phyloP scores from a whole-genome alignment of 2,888 invertebrate genomes.

The Mythimna lalbum region DNA sequence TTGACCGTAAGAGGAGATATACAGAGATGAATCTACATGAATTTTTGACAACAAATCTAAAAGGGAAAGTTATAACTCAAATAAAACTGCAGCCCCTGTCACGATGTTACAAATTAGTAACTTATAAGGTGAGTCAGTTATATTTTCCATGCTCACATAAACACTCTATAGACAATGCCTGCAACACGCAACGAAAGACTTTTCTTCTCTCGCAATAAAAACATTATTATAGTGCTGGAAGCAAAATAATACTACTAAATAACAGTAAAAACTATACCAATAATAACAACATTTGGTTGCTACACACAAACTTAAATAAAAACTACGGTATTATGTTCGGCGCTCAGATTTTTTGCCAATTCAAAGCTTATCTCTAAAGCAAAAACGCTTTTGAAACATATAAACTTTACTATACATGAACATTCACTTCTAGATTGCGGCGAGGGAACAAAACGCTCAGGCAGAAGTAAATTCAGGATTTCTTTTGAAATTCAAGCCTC shows the following conservation, averaged over 20 bases:
- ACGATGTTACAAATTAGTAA: constrained; percentile 69
- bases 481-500: constrained; percentile 88
- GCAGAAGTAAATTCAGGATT: constrained; percentile 94
- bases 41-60: constrained; percentile 90
- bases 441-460: constrained; percentile 93
- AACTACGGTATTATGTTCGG: background rate
- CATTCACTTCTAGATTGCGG: constrained; percentile 89
- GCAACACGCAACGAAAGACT: background rate
- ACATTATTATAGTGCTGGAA: background rate
- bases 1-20: constrained; percentile 64
- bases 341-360: background rate
- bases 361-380: background rate
- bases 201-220: background rate
- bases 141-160: background rate
- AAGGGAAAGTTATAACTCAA: constrained; percentile 91
- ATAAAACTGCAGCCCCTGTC: constrained; percentile 89
- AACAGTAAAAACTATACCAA: background rate
- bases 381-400: constrained; percentile 7
- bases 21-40: constrained; percentile 77
- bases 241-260: background rate
- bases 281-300: background rate
- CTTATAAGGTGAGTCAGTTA: constrained; percentile 69
- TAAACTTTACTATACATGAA: constrained; percentile 18
- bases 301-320: background rate
- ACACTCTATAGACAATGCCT: background rate